Evolutionary conservation across 2,888 invertebrate species (phyloP), one percentile per base, ranked within the genome.

Genomic region (Dusona sp.): DNA sequence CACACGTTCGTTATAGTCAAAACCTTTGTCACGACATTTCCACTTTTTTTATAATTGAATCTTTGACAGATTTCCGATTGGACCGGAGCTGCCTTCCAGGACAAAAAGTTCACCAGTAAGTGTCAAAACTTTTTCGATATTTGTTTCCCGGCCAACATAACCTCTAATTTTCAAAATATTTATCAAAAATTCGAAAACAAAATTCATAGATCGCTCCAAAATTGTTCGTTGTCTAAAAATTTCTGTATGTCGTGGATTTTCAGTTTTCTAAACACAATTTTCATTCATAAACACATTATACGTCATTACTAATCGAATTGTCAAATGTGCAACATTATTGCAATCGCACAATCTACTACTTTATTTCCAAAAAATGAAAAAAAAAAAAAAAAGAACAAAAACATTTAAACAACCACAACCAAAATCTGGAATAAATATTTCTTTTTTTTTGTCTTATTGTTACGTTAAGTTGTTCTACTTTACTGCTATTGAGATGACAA

Each of bases 41-140:
- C 16, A 78, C 36, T 25, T 42, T 25, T 61, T 68, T 68, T 6
- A 42, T 84, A 0, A 54, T 82, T 88, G 78, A 89, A 84, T 79
- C 8, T 87, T 88, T 91, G 91, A 57, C 90, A 96, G 96, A 96
- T 97, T 85, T 98, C 99, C 92, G 99, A 99, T 94, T 99, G 99
- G 99, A 99, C 99, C 79, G 98, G 98, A 83, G 97, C 98, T 7
- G 97, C 97, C 1, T 97, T 97, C 91, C 98, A 98, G 92, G 99
- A 99, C 93, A 98, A 99, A 91, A 97, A 99, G 95, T 98, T 98
- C 94, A 97, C 97, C 89, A 98, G 98, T 98, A 95, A 96, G 97
- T 95, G 81, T 86, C 45, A 74, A 38, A 48, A 61, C 61, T 22
- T 65, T 67, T 73, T 78, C 42, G 72, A 61, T 61, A 9, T 22